Base-by-base conservation (phyloP, 2,113 vertebrate genomes). In the Hirundichthys speculiger region DNA sequence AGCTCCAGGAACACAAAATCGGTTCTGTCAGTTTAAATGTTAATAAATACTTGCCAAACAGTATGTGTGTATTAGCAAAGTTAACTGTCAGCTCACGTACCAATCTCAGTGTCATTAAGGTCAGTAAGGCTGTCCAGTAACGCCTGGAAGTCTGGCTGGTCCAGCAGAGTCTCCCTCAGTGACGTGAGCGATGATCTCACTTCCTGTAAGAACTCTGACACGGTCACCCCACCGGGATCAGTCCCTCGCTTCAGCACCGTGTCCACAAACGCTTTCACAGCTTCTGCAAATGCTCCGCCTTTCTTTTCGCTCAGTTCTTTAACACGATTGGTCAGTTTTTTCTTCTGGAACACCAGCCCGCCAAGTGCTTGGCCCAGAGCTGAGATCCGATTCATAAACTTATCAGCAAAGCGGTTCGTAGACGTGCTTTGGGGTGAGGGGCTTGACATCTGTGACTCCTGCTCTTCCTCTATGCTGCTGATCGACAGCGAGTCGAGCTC, bases 171-270 rank as follows among this genome's bases (percentile, higher is more conserved):
- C 20, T 92, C 91, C 68, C 89, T 92, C 30, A 96, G 88, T 20
- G 83, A 90, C 0, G 89, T 92, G 7, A 97, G 93, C 3, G 91
- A 87, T 34, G 90, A 80, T 25, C 94, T 94, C 61, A 96, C 88
- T 21, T 94, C 93, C 89, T 96, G 95, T n/a, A 97, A 83, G 82
- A 94, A 87, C 68, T 95, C 94, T 0, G 89, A 89, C 64, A 83
- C 91, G 0, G 59, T 88, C 20, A 67, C 24, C 30, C 74, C 70
- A 5, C 0, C 74, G 19, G 47, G 64, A 58, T 64, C 75, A 0
- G 54, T 18, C 2, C 72, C 43, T 39, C 41, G 73, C 66, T 62
- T 83, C 54, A 84, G 78, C 1, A 83, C 85, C 55, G 57, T 62
- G 47, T 91, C 81, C 55, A 89, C 27, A 42, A 93, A 89, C 46